Conservation (phyloP, 1,140 invertebrate genomes). For the Bombus cullumanus region DNA sequence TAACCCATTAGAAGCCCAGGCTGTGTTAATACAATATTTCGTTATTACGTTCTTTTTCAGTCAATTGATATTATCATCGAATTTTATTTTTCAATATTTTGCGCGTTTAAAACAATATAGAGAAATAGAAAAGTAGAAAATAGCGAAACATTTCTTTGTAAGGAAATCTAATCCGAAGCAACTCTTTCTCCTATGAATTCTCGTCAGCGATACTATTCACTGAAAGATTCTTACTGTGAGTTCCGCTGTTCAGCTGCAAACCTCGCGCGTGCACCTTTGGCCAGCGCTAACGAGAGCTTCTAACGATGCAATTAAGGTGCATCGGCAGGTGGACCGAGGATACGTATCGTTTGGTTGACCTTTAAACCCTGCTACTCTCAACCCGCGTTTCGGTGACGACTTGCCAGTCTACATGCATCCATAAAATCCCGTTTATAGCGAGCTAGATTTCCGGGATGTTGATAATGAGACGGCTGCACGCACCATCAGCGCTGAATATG, state of each 20-base stretch:
- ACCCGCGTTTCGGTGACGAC: conserved; percentile 1
- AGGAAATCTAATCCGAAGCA: too few species aligned
- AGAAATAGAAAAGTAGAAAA: too few species aligned
- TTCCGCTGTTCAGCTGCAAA: not conserved
- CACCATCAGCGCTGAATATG: conserved; percentile 5
- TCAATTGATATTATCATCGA: too few species aligned
- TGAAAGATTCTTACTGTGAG: not conserved
- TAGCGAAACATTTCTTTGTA: too few species aligned
- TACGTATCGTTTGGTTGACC: conserved; percentile 2
- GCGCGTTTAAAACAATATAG: too few species aligned
- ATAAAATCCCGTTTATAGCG: conserved; percentile 8
- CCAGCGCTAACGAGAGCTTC: conserved; percentile 51
- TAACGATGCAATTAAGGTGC: conserved; percentile 55
- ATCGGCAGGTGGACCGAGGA: conserved; percentile 51
- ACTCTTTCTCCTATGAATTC: too few species aligned
- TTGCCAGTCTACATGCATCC: not conserved
- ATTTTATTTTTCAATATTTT: too few species aligned
- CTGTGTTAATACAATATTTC: too few species aligned
- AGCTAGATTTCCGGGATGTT: conserved; percentile 30
- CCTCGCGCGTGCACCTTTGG: conserved; percentile 15
- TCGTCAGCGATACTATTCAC: not conserved
- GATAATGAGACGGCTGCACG: conserved; percentile 26
- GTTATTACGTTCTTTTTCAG: too few species aligned
- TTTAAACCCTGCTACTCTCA: conserved; percentile 17
- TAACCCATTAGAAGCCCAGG: too few species aligned